Conservation (phyloP, 2,797 vertebrate genomes). For the Dicrostonyx torquatus region DNA sequence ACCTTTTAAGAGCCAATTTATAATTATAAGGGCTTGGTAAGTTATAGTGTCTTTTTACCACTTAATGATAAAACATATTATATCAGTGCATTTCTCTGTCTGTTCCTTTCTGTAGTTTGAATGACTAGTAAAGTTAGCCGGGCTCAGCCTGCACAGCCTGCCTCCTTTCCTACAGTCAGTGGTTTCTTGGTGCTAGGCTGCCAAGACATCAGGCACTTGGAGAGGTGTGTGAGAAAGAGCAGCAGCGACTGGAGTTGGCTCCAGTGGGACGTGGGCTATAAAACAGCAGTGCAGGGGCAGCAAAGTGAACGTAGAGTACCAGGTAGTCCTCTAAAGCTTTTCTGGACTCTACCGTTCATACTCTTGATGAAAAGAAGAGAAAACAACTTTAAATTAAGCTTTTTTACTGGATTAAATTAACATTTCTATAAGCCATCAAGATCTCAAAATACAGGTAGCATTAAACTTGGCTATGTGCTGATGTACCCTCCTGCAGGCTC, state of each 20-base stretch:
- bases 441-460: constrained; percentile 43
- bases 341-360: background rate
- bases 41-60: constrained; percentile 14
- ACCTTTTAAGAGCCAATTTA: background rate
- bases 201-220: background rate
- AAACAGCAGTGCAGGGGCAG: background rate
- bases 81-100: background rate
- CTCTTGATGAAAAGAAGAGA: constrained; percentile 34
- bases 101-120: background rate
- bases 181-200: constrained; percentile 13
- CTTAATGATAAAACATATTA: background rate
- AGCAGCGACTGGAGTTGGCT: background rate
- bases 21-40: background rate
- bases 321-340: background rate
- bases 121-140: background rate
- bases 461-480: constrained; percentile 22
- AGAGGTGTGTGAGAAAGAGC: background rate
- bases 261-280: background rate
- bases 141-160: background rate
- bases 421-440: background rate
- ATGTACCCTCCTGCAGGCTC: constrained; percentile 87
- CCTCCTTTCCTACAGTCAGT: background rate
- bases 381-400: constrained; percentile 1
- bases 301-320: background rate
- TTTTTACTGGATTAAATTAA: constrained; percentile 35